phyloP scores from a whole-genome alignment of 2,113 vertebrate genomes.

The Otis tarda region DNA sequence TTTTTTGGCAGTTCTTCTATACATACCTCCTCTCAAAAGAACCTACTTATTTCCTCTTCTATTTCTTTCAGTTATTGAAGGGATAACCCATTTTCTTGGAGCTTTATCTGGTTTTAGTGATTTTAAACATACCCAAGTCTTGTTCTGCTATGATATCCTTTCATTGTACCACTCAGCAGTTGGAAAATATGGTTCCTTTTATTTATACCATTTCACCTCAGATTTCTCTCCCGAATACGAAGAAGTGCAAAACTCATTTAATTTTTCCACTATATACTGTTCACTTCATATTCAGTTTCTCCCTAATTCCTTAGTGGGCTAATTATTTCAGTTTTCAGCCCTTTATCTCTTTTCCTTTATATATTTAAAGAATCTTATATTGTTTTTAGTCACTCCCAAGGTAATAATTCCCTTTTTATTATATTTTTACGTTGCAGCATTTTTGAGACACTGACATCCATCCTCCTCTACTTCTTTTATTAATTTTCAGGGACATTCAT shows the following conservation, averaged over 20 bases:
- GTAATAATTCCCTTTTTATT: slow-evolving; percentile 41
- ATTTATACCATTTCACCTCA: slow-evolving; percentile 13
- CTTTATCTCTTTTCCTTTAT: slow-evolving; percentile 45
- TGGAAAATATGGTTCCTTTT: not conserved
- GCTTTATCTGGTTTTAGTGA: not conserved
- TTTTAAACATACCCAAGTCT: not conserved
- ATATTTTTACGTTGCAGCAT: not conserved
- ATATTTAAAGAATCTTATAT: slow-evolving; percentile 49
- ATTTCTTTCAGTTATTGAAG: not conserved
- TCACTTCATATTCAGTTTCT: slow-evolving; percentile 27
- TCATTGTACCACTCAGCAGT: not conserved
- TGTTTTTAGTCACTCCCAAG: slow-evolving; percentile 58
- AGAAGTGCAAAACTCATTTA: slow-evolving; percentile 46
- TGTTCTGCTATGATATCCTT: not conserved
- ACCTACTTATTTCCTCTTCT: not conserved
- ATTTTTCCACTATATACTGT: slow-evolving; percentile 38
- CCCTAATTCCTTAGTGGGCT: slow-evolving; percentile 50
- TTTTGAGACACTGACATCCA: slow-evolving; percentile 23
- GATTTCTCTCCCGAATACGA: slow-evolving; percentile 22
- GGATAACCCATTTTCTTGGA: not conserved
- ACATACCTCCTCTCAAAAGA: not conserved
- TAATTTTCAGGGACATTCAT: slow-evolving; percentile 44
- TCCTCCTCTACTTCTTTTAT: not conserved
- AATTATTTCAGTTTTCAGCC: slow-evolving; percentile 57
- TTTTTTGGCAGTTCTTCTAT: not conserved